Percentiles rank a stretch among this genome's conserved stretches.
These are phyloP conservation scores for Allygus modestus DNA, from an alignment of 2,888 invertebrate genomes.

Conservation along the genomic window DNA sequence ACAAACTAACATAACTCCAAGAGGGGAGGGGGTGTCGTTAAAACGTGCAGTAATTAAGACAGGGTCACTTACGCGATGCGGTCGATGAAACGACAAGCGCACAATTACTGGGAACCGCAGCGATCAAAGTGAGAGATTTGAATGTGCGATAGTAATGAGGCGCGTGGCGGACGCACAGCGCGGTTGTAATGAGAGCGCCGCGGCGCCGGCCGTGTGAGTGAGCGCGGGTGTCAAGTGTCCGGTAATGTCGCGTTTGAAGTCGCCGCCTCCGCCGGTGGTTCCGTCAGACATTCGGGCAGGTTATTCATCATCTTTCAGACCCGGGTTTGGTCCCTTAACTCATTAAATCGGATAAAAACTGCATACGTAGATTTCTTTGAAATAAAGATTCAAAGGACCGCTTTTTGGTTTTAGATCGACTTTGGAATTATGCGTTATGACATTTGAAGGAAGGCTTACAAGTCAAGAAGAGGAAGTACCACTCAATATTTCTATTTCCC, in stretches of 20 bases:
- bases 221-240: conserved; percentile 12
- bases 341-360: conserved; percentile 27
- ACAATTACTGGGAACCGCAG: neutral
- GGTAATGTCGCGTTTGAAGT: neutral
- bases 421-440: no score
- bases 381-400: no score
- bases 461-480: no score
- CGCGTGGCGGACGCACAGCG: neutral
- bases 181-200: neutral
- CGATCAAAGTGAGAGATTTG: conserved; percentile 35
- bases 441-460: no score
- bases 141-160: conserved; percentile 33
- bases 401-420: no score
- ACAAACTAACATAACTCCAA: neutral
- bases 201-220: neutral
- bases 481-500: no score
- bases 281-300: neutral
- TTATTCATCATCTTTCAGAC: conserved; percentile 30
- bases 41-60: conserved; percentile 17
- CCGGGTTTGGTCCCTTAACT: neutral
- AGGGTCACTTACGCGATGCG: conserved; percentile 24
- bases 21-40: neutral
- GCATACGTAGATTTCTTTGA: neutral
- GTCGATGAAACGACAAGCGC: no score
- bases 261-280: neutral